phyloP scores from a whole-genome alignment of 2,797 vertebrate genomes.

The Gymnodraco acuticeps region DNA sequence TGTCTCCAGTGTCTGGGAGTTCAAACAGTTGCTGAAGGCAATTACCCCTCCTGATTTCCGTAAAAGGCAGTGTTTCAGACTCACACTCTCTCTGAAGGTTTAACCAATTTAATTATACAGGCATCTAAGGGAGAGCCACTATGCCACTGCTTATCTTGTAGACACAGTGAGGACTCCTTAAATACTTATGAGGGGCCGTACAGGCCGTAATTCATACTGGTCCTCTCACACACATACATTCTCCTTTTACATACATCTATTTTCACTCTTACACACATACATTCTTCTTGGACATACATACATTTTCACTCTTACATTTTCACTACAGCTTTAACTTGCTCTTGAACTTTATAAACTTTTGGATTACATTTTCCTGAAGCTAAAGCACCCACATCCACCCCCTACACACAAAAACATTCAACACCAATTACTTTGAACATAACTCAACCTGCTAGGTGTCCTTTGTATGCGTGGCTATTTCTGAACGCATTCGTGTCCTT shows the following conservation, averaged over 20 bases:
- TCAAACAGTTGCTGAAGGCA: constrained; percentile 43
- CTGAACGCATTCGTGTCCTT: not conserved
- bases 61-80: constrained; percentile 44
- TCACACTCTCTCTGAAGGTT: constrained; percentile 27
- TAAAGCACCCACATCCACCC: not conserved
- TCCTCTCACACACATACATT: too few relatives aligned
- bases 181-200: too few relatives aligned
- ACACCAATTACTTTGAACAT: not conserved
- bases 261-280: too few relatives aligned
- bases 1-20: constrained; percentile 33
- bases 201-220: too few relatives aligned
- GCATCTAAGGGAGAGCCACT: constrained; percentile 22
- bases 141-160: constrained; percentile 37
- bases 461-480: not conserved
- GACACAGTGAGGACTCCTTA: not conserved
- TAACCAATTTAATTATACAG: constrained; percentile 43
- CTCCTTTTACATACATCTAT: too few relatives aligned
- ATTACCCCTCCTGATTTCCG: constrained; percentile 49
- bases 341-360: constrained; percentile 16
- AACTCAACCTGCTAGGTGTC: not conserved
- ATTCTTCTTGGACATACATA: too few relatives aligned
- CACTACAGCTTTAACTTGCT: constrained; percentile 1
- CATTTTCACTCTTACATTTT: not conserved
- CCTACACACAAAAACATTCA: not conserved
- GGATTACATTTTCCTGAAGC: constrained; percentile 7